Base-by-base conservation (phyloP, 2,113 vertebrate species). In the Zeus faber region DNA sequence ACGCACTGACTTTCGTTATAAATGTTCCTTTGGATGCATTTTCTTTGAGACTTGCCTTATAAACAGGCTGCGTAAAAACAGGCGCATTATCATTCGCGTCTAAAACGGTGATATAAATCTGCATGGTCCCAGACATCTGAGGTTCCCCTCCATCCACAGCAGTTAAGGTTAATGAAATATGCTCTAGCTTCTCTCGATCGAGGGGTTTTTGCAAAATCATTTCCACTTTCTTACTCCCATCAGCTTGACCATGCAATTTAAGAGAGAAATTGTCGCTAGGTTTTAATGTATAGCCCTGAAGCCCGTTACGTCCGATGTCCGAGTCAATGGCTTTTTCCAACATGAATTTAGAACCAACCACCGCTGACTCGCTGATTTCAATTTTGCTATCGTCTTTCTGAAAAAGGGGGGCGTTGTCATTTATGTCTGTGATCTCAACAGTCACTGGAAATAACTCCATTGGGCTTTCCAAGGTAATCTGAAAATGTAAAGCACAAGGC, bases 301-400 rank as follows among this genome's bases (percentile, higher is more conserved):
- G 77, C 16, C 78, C 57, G 47, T 93, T 92, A 3, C 20, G 39
- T n/a, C 85, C 89, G 6, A 89, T 65, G 25, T 93, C 91, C 45
- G 80, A 45, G 67, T 92, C 91, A 2, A 85, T 67, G 0, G 86
- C 91, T 58, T 67, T 89, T n/a, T 91, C 89, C 10, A 92, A 59
- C 49, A 85, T 50, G n/a, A 86, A 86, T 6, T 74, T 79, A 0
- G 82, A 70, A n/a, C 76, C 83, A 7, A 62, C 48, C 1, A 63
- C 24, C 0, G 81, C 61, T 0, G 64, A 50, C 48, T 87, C 85
- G 35, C 70, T 79, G 0, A 85, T 84, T 58, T 81, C 72, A 37
- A 87, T 79, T 10, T 14, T 25, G 1, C 50, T 62, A 2, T 80
- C 63, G 1, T 55, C 54, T 4, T 72, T 85, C 14, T 61, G 39